Evolutionary conservation across 2,113 vertebrate species (phyloP).

Genomic region (Climacteris rufus): DNA sequence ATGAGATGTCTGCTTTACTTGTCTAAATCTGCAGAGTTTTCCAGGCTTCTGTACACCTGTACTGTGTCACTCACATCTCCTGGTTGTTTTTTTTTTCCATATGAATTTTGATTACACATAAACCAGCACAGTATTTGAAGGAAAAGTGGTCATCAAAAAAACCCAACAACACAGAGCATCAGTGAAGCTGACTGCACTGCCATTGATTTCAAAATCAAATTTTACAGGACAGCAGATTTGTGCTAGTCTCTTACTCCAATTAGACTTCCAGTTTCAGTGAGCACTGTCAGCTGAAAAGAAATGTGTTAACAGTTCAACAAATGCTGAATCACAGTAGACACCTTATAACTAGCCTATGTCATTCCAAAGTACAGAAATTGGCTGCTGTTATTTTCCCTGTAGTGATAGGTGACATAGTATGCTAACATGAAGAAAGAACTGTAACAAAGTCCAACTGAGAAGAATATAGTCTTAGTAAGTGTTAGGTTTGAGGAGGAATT

Average conservation of each 20-base stretch:
- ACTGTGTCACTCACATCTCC: not conserved
- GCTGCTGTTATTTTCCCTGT: not conserved
- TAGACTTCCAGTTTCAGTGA: not conserved
- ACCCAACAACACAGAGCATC: not conserved
- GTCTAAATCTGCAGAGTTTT: not conserved
- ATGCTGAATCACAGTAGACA: constrained; percentile 5
- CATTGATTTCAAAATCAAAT: constrained; percentile 8
- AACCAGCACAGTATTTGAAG: not conserved
- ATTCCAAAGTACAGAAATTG: not conserved
- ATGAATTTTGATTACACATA: not conserved
- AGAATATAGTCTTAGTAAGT: not conserved
- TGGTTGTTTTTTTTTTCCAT: not conserved
- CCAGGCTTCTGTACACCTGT: not conserved
- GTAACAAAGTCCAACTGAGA: not conserved
- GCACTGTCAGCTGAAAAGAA: not conserved
- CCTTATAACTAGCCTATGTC: not conserved
- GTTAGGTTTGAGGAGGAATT: not conserved
- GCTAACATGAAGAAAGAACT: not conserved
- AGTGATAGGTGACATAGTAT: not conserved
- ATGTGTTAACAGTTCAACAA: constrained; percentile 1
- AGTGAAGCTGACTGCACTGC: not conserved
- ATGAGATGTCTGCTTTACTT: not conserved
- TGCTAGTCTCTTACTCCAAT: not conserved
- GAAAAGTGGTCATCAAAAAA: not conserved
- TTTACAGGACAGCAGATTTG: not conserved